Base-by-base conservation (phyloP, 2,888 invertebrate species). In the Ophion ventricosus region DNA sequence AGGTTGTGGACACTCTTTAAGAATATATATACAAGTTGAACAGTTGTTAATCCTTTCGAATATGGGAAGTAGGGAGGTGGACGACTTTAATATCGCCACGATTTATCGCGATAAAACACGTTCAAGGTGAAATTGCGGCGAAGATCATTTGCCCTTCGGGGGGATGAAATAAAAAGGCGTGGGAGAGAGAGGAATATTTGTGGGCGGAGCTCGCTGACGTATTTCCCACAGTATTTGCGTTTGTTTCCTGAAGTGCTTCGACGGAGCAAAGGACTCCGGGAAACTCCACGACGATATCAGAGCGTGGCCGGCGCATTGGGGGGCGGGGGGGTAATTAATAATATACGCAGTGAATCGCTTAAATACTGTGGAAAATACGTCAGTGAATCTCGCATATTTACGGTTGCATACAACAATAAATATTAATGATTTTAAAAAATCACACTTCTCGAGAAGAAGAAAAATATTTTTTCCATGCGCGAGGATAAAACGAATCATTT, bases 341-440 rank as follows among this genome's bases (percentile, higher is more conserved):
- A 14, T 17, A 11, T 14, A 17, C 17, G 3, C 4, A 59, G 25
- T 8, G 64, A 54, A 23, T 23, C 20, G 40, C 57, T 61, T 11
- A 49, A 74, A 63, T 64, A 64, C 54, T 74, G 63, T 23, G 2
- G 23, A 11, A 54, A 73, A 64, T 75, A 54, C 75, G 75, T 75
- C 54, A 64, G 63, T 8, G 54, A 64, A 35, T n/a, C 23, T 26
- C 54, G 54, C 54, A 49, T 54, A 35, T 54, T 56, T 35, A 23
- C 49, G 25, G 59, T 25, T 40, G 10, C 8, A 59, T 72, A 25
- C 40, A 17, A 25, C 14, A 72, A n/a, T 35, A 57, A 59, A 40
- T 59, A 40, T 23, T 35, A 2, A 59, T 25, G 7, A 43, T 40
- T 4, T 20, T 20, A 1, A 14, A 72, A 59, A 43, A 23, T 72